phyloP scores from a whole-genome alignment of 2,113 vertebrate species.

The Oncorhynchus masou region DNA sequence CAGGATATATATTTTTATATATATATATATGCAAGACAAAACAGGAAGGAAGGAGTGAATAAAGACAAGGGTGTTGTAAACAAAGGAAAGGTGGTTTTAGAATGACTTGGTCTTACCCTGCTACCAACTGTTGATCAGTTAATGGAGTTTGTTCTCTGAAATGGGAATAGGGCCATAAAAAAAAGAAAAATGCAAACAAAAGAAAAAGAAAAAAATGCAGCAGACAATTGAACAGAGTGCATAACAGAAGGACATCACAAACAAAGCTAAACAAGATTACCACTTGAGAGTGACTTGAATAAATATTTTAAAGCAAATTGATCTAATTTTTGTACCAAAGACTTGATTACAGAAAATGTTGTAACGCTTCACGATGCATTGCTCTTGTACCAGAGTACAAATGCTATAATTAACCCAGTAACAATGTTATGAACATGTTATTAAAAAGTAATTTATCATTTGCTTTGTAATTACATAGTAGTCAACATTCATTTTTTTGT shows the following conservation, averaged over 20 bases:
- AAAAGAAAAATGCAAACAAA: conserved; percentile 61
- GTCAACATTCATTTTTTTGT: too few relatives aligned
- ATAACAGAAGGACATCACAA: conserved; percentile 49
- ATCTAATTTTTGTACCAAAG: background rate
- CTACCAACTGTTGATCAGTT: conserved; percentile 92
- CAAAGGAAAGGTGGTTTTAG: conserved; percentile 74
- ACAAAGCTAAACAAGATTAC: conserved; percentile 63
- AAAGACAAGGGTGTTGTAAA: conserved; percentile 77
- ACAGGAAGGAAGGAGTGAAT: conserved; percentile 36
- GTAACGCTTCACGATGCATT: background rate
- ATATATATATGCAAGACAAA: conserved; percentile 21
- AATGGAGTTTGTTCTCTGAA: conserved; percentile 7
- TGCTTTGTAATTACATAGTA: too few relatives aligned
- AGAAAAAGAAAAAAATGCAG: conserved; percentile 67
- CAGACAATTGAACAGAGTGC: conserved; percentile 60
- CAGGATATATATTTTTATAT: conserved; percentile 64
- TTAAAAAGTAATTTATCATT: too few relatives aligned
- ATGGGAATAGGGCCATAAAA: conserved; percentile 71
- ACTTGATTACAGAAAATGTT: background rate
- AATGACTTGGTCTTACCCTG: conserved; percentile 88
- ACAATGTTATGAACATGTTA: too few relatives aligned
- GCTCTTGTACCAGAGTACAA: too few relatives aligned
- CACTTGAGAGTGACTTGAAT: conserved; percentile 47
- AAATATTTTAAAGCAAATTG: conserved; percentile 20
- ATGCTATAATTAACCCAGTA: too few relatives aligned